Base-by-base conservation (phyloP, 2,113 vertebrate genomes). In the Thymallus thymallus region DNA sequence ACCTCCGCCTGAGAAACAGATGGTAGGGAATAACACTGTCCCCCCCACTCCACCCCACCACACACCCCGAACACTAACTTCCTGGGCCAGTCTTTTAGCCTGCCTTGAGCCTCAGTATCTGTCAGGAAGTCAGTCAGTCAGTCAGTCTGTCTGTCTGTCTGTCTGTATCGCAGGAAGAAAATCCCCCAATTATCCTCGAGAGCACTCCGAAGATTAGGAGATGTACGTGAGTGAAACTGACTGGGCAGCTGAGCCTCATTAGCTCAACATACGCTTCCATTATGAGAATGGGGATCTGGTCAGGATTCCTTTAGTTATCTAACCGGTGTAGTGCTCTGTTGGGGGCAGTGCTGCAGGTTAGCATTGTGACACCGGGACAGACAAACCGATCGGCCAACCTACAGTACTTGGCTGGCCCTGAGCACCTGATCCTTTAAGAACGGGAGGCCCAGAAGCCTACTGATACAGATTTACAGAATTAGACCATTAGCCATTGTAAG, bases 1-100 rank as follows among this genome's bases (percentile, higher is more conserved):
- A 90, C 85, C 79, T 48, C 84, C 78, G 88, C 90, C 91, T 90
- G 89, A 61, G 86, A 85, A 88, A 91, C 92, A 93, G 92, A 93
- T 93, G 92, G 93, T 84, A 85, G 84, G 76, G 84, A 88, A 91
- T 82, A 89, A 90, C 87, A 89, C 86, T 87, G 87, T 89, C 87
- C 87, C 89, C 85, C 87, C 35, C 35, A 41, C 35, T 7, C 35
- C 35, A 90, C 85, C 87, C 48, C 16, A 51, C 16, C 16, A 18
- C 48, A 51, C 48, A 51, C 86, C 86, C 90, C 83, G 81, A 90
- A 82, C 81, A 71, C 80, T 82, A 87, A 91, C 88, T 89, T 89
- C 86, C 85, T 82, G 81, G 89, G 81, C 88, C 86, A 86, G 88
- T 66, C 76, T 84, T 88, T 73, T 18, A 64, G 85, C 83, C 76